Conservation (phyloP, 2,113 vertebrate species). For the Recurvirostra avosetta region DNA sequence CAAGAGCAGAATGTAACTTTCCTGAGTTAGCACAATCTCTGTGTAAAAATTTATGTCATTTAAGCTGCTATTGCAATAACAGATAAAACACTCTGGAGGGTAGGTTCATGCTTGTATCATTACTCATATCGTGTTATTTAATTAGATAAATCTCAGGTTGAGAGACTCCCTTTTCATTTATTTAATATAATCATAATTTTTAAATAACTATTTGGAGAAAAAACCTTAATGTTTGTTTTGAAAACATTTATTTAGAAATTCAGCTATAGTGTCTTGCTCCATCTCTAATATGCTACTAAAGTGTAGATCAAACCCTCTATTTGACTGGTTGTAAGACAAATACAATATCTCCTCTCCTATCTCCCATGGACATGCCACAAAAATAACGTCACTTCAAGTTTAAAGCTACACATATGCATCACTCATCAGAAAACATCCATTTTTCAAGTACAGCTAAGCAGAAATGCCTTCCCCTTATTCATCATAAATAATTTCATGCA, state of each 20-base stretch:
- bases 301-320: not conserved
- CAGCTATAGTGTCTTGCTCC: not conserved
- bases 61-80: not conserved
- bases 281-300: not conserved
- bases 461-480: not conserved
- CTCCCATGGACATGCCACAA: not conserved
- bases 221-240: not conserved
- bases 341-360: not conserved
- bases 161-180: not conserved
- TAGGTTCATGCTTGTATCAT: not conserved
- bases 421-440: not conserved
- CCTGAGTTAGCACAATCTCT: not conserved
- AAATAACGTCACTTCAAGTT: not conserved
- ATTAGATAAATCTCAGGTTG: not conserved
- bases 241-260: not conserved
- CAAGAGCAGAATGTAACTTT: not conserved
- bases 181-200: not conserved
- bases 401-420: not conserved
- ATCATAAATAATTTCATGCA: not conserved
- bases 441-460: not conserved
- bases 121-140: not conserved
- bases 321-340: not conserved
- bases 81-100: not conserved
- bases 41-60: not conserved
- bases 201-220: not conserved